Conservation (phyloP, 2,113 vertebrate species). For the Electrona antarctica region DNA sequence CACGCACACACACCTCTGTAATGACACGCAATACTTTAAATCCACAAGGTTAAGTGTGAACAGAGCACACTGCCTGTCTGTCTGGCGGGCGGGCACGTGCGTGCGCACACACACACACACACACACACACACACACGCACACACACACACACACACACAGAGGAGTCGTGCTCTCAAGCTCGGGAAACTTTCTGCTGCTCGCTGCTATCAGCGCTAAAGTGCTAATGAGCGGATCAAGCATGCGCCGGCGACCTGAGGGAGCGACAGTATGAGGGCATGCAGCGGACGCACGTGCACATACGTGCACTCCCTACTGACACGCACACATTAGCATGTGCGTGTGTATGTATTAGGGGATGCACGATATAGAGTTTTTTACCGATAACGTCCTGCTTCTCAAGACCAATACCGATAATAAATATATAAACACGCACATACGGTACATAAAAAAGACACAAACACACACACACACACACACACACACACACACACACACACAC, state of each 20-base stretch:
- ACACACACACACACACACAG: background rate
- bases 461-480: background rate
- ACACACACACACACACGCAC: too few relatives aligned
- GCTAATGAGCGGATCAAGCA: conserved; percentile 28
- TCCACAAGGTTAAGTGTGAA: conserved; percentile 55
- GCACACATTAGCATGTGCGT: background rate
- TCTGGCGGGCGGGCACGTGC: background rate
- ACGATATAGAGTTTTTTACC: too few relatives aligned
- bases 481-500: background rate
- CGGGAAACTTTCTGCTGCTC: conserved; percentile 37
- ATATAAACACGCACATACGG: background rate
- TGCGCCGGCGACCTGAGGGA: conserved; percentile 18
- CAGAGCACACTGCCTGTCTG: conserved; percentile 42
- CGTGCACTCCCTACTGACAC: background rate
- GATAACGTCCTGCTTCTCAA: too few relatives aligned
- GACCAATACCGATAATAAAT: background rate
- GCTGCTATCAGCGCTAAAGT: conserved; percentile 28
- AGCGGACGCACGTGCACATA: background rate
- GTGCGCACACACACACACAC: too few relatives aligned
- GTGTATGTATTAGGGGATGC: too few relatives aligned
- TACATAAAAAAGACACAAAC: background rate
- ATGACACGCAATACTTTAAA: conserved; percentile 61
- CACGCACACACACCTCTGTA: conserved; percentile 48
- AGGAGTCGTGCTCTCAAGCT: conserved; percentile 39
- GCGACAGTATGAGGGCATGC: conserved; percentile 4